Conservation (phyloP, 2,797 vertebrate species). For the Carcharodon carcharias region DNA sequence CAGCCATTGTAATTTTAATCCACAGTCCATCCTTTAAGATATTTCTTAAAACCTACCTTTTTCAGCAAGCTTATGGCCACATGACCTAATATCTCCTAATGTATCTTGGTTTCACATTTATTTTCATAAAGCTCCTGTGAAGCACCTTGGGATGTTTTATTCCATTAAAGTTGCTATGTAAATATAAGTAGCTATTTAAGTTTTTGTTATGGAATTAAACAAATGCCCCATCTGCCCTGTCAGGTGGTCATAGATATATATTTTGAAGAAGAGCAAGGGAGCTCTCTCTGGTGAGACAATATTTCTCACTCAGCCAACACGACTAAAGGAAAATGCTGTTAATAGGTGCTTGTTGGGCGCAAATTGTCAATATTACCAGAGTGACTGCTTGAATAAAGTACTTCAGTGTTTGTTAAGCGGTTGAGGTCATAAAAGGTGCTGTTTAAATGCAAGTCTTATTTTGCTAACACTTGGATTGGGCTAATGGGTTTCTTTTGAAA, state of each 20-base stretch:
- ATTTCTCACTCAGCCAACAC: neutral
- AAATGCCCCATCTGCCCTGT: neutral
- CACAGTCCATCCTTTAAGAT: no score
- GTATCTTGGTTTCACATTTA: no score
- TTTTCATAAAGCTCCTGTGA: no score
- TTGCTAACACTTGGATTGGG: neutral
- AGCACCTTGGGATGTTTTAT: no score
- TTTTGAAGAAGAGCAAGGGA: neutral
- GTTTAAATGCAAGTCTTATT: neutral
- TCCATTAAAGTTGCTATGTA: no score
- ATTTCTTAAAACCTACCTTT: no score
- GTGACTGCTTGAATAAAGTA: neutral
- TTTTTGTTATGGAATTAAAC: neutral
- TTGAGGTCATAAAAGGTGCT: neutral
- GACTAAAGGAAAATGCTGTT: neutral
- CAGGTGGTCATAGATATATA: neutral
- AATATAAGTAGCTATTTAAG: no score
- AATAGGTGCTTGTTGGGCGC: neutral
- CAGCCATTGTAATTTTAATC: no score
- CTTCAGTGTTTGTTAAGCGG: neutral
- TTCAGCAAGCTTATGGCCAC: no score
- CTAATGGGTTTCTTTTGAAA: neutral
- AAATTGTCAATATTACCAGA: neutral
- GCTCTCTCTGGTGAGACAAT: no score
- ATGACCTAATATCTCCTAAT: no score